Conservation (phyloP, 2,113 vertebrate species). For the Sturnira hondurensis region DNA sequence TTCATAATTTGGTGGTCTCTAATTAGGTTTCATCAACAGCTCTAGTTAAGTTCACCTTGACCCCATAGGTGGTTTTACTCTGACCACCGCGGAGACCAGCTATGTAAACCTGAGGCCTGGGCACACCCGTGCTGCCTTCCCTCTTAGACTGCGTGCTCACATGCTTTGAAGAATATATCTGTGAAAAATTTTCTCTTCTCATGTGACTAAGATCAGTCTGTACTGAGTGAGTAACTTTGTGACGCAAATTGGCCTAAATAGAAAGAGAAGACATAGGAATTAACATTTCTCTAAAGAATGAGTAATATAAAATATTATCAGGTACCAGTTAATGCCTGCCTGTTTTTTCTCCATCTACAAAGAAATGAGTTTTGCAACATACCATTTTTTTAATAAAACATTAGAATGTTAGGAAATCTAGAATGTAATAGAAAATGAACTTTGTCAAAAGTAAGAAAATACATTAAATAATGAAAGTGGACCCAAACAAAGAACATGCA, state of each 20-base stretch:
- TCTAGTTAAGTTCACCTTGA: conserved; percentile 88
- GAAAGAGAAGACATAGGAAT: conserved; percentile 35
- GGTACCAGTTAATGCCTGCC: not conserved
- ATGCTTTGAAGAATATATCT: conserved; percentile 85
- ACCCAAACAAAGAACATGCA: not conserved
- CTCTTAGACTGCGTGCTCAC: conserved; percentile 81
- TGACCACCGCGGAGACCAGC: conserved; percentile 86
- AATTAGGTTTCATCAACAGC: conserved; percentile 83
- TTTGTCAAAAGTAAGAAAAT: not conserved
- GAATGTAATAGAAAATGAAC: not conserved
- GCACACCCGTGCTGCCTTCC: conserved; percentile 81
- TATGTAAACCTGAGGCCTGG: conserved; percentile 86
- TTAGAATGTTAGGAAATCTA: not conserved
- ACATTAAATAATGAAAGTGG: not conserved
- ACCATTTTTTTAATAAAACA: not conserved
- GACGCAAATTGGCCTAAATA: conserved; percentile 88
- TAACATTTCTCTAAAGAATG: not conserved
- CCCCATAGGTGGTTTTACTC: conserved; percentile 57
- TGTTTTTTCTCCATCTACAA: not conserved
- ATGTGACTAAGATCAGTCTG: conserved; percentile 93
- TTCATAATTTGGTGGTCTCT: not conserved
- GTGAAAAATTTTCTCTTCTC: conserved; percentile 88
- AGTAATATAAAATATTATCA: not conserved
- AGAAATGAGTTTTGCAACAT: not conserved
- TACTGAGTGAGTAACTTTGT: conserved; percentile 84